Evolutionary conservation across 2,113 vertebrate genomes (phyloP).

Genomic region (Gavialis gangeticus): DNA sequence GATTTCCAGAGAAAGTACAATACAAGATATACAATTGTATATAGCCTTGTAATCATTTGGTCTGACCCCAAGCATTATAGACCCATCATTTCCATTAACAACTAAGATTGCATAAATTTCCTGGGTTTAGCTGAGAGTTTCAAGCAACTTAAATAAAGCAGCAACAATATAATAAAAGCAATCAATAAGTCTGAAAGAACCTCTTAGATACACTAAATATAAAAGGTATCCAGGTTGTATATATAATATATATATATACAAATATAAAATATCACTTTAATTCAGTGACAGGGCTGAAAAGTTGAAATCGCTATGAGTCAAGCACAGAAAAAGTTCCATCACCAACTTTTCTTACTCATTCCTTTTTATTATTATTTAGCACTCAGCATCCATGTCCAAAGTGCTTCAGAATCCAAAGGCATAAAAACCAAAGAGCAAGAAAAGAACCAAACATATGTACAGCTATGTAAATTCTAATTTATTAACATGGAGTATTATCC

Average conservation of each 20-base stretch:
- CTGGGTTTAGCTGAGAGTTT: neutral
- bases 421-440: neutral
- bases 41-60: neutral
- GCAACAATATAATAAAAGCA: neutral
- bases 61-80: neutral
- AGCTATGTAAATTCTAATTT: neutral
- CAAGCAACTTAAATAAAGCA: neutral
- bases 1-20: neutral
- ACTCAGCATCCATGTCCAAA: neutral
- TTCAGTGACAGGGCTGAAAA: neutral
- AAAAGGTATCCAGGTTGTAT: neutral
- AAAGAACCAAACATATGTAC: accelerated
- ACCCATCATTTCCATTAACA: neutral
- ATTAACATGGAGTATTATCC: neutral
- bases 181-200: neutral
- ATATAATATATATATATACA: too few relatives aligned
- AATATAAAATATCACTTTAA: neutral
- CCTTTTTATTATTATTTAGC: neutral
- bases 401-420: neutral
- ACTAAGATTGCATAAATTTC: accelerated
- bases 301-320: neutral
- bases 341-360: neutral
- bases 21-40: neutral
- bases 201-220: neutral
- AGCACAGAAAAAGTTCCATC: neutral